Conservation (phyloP, 1,140 invertebrate species). For the Camponotus vicinus region DNA sequence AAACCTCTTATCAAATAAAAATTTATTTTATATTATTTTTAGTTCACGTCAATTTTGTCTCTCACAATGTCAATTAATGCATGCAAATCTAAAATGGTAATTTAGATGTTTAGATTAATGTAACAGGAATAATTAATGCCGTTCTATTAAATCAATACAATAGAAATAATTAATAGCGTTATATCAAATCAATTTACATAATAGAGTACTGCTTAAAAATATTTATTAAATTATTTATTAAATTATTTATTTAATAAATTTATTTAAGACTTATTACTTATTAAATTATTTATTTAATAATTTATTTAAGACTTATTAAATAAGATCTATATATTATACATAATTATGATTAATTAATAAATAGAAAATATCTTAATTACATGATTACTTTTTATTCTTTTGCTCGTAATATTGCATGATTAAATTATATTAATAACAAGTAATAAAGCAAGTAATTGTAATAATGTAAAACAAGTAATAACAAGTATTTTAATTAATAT, state of each 20-base stretch:
- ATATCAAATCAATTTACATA: not conserved
- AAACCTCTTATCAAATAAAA: not conserved
- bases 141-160: not conserved
- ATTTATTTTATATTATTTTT: not conserved
- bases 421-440: too few species aligned
- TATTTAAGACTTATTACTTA: not conserved
- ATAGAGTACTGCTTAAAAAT: slow-evolving; percentile 8
- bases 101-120: not conserved
- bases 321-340: not conserved
- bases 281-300: too few species aligned
- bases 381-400: not conserved
- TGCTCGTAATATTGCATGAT: not conserved
- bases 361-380: not conserved
- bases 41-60: not conserved
- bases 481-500: too few species aligned
- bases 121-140: slow-evolving; percentile 12
- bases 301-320: not conserved
- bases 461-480: too few species aligned
- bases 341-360: not conserved
- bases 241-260: too few species aligned
- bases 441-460: too few species aligned
- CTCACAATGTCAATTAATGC: slow-evolving; percentile 9
- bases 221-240: too few species aligned
- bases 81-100: not conserved
- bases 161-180: not conserved